Evolutionary conservation across 1,140 invertebrate species (phyloP), one percentile per base, ranked within the genome.

Genomic region (Macrosteles quadrilineatus): DNA sequence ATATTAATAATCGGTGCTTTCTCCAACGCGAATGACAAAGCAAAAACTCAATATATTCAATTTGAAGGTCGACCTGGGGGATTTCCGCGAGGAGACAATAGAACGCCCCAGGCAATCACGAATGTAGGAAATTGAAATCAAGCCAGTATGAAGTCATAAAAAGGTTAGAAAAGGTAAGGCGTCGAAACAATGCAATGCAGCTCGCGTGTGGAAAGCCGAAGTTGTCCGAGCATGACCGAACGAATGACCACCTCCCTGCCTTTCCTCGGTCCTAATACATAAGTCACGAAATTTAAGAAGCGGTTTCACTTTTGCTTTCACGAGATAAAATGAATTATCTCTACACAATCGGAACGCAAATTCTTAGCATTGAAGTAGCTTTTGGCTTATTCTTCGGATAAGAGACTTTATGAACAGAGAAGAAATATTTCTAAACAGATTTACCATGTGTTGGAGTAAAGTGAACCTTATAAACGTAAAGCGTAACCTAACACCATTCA

Each of bases 1-100:
- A 50, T 50, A 50, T 50, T 50, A 50, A 50, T 50, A 50, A 50
- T 50, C 47, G 47, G 21, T 19, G 47, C 47, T 50, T 50, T 50
- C 47, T 50, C 47, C 47, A 6, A 11, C 32, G 47, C 47, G 6
- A 50, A 50, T 50, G 47, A 50, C 47, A 50, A 11, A 17, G 47
- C 47, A 19, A 50, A 50, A 50, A 50, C 47, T 50, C 47, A 50
- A 50, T 50, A 11, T 50, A 50, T 50, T 50, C 47, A 19, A 21
- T 19, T 14, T 36, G 14, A 21, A 50, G 47, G 47, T 50, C 47
- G 21, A 19, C n/a, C 21, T 9, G 3, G 47, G 4, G 21, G 47
- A 50, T 50, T 50, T 50, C 47, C 47, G 47, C 47, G 21, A 17
- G 47, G n/a, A 50, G 47, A 50, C 47, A 50, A 50, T 50, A 50